These are phyloP conservation scores for Epirrita christyi DNA, from an alignment of 2,888 invertebrate species.

Conservation along the genomic window DNA sequence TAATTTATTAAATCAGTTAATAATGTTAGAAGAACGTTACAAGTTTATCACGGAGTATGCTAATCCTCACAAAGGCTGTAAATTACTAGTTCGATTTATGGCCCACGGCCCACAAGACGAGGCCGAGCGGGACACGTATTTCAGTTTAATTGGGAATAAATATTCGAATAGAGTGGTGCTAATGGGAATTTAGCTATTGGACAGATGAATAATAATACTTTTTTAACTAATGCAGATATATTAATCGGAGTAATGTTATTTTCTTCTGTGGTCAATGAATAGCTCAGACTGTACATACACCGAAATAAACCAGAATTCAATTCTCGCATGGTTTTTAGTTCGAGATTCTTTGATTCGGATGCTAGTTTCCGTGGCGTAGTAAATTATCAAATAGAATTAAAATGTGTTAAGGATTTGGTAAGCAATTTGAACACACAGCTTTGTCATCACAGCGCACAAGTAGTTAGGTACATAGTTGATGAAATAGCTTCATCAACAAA, in stretches of 20 bases:
- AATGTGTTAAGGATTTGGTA: too few species aligned
- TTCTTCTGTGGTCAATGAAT: too few species aligned
- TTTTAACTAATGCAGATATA: neutral
- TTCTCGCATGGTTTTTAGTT: too few species aligned
- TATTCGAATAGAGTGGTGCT: conserved; percentile 23
- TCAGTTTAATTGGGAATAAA: conserved; percentile 30
- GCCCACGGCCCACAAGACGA: conserved; percentile 15
- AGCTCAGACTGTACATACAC: too few species aligned
- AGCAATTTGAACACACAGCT: too few species aligned
- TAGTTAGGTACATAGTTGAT: too few species aligned
- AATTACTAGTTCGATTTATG: conserved; percentile 23
- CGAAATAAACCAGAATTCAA: too few species aligned
- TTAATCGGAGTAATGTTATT: neutral
- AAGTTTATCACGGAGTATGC: conserved; percentile 26
- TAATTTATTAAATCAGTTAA: conserved; percentile 20
- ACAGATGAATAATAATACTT: neutral
- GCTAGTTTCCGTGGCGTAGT: too few species aligned
- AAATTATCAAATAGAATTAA: too few species aligned
- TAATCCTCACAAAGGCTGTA: conserved; percentile 24
- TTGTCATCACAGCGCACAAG: too few species aligned
- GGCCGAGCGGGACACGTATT: conserved; percentile 19
- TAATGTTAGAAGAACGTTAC: conserved; percentile 16
- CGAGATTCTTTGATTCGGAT: too few species aligned
- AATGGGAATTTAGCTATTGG: conserved; percentile 13
- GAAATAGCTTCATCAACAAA: too few species aligned